phyloP scores from a whole-genome alignment of 2,888 invertebrate species.

The Nephrotoma guestfalica region DNA sequence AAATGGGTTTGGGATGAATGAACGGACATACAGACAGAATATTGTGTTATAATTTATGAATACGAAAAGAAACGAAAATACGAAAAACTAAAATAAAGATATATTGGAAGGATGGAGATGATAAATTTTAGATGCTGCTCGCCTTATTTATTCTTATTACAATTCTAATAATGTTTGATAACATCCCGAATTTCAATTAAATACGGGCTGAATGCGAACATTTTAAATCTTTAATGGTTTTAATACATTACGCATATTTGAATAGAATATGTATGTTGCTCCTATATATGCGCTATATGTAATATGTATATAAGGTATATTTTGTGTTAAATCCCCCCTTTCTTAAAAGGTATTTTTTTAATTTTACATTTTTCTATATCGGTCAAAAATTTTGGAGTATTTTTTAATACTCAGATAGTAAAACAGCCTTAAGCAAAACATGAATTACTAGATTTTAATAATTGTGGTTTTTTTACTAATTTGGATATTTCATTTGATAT shows the following conservation, averaged over 20 bases:
- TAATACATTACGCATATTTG: neutral
- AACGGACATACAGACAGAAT: neutral
- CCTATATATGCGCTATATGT: too few relatives aligned
- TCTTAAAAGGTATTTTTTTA: too few relatives aligned
- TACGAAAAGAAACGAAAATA: neutral
- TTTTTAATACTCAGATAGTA: too few relatives aligned
- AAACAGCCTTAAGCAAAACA: too few relatives aligned
- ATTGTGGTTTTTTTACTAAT: too few relatives aligned
- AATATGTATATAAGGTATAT: too few relatives aligned
- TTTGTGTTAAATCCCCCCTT: too few relatives aligned
- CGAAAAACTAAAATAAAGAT: neutral
- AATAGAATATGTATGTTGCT: too few relatives aligned
- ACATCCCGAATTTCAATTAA: neutral
- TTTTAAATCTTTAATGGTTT: neutral
- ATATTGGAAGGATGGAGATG: neutral
- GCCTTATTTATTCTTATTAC: neutral
- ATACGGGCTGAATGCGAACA: neutral
- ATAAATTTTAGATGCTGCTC: neutral
- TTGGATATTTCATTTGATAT: too few relatives aligned
- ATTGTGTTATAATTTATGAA: neutral
- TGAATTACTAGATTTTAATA: too few relatives aligned
- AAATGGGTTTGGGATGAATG: neutral
- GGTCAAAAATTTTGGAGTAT: too few relatives aligned
- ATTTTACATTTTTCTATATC: too few relatives aligned
- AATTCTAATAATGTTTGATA: neutral